These are phyloP conservation scores for Porites rus DNA, from an alignment of 92 coral and sea anemone species.

Conservation along the genomic window DNA sequence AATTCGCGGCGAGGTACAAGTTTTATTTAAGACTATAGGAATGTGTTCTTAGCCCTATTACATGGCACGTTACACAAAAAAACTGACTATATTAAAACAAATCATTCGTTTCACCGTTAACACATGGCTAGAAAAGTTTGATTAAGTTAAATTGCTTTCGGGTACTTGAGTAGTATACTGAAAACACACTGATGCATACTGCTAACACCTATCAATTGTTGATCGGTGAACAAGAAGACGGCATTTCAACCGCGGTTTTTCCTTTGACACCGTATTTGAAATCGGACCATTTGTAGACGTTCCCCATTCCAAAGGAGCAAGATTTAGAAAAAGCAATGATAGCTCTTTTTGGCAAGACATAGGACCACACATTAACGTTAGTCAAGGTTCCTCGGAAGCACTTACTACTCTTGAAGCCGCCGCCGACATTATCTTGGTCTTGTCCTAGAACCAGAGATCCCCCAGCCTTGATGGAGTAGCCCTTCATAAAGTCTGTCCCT, in stretches of 20 bases:
- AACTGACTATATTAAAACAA: too few relatives aligned
- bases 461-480: slow-evolving; percentile 76
- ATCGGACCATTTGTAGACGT: slow-evolving; percentile 31
- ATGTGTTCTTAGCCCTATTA: too few relatives aligned
- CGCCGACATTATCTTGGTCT: slow-evolving; percentile 83
- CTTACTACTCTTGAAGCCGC: slow-evolving; percentile 71
- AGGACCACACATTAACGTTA: slow-evolving; percentile 82
- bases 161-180: too few relatives aligned
- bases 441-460: slow-evolving; percentile 87
- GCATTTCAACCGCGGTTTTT: background rate
- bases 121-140: background rate
- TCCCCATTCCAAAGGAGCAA: slow-evolving; percentile 74
- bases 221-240: background rate
- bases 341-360: slow-evolving; percentile 55
- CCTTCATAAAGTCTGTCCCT: slow-evolving; percentile 57
- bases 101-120: too few relatives aligned
- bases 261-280: slow-evolving; percentile 1
- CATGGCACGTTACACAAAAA: too few relatives aligned
- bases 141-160: background rate
- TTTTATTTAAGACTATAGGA: too few relatives aligned
- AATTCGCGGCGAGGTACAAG: too few relatives aligned
- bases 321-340: slow-evolving; percentile 62
- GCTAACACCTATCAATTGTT: background rate
- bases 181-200: background rate
- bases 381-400: slow-evolving; percentile 84